Evolutionary conservation across 2,888 invertebrate genomes (phyloP).

Genomic region (Noctua janthe): DNA sequence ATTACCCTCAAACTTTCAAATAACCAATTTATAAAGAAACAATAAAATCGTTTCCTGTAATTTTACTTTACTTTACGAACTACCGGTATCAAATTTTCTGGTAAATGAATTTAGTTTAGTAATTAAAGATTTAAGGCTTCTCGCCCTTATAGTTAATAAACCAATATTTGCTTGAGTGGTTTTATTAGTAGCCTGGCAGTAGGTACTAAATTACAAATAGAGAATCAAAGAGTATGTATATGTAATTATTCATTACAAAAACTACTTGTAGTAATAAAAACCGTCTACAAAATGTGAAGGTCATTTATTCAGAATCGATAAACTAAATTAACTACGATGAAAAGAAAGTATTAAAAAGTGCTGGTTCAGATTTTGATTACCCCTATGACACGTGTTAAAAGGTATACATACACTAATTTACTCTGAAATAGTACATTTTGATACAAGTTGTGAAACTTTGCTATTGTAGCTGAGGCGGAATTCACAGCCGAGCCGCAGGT

Average conservation of each 20-base stretch:
- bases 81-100: constrained; percentile 9
- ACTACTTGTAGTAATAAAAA: neutral
- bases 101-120: constrained; percentile 14
- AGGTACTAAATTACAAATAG: neutral
- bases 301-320: constrained; percentile 6
- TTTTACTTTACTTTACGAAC: neutral
- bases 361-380: neutral
- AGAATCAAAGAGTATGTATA: neutral
- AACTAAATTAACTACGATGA: neutral
- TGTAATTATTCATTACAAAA: neutral
- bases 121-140: constrained; percentile 23
- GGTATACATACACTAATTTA: neutral
- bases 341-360: constrained; percentile 2
- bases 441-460: too few species aligned
- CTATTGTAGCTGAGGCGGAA: too few species aligned
- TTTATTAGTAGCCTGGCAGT: neutral
- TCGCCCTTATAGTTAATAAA: neutral
- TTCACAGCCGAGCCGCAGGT: too few species aligned
- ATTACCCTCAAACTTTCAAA: constrained; percentile 1
- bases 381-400: neutral
- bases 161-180: constrained; percentile 3
- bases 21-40: constrained; percentile 2
- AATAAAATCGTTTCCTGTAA: constrained; percentile 24
- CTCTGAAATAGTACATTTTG: neutral
- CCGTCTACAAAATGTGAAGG: neutral